Percentiles rank a stretch among this genome's conserved stretches.
Evolutionary conservation across 2,888 invertebrate species (phyloP).

Genomic region (Notodonta ziczac): DNA sequence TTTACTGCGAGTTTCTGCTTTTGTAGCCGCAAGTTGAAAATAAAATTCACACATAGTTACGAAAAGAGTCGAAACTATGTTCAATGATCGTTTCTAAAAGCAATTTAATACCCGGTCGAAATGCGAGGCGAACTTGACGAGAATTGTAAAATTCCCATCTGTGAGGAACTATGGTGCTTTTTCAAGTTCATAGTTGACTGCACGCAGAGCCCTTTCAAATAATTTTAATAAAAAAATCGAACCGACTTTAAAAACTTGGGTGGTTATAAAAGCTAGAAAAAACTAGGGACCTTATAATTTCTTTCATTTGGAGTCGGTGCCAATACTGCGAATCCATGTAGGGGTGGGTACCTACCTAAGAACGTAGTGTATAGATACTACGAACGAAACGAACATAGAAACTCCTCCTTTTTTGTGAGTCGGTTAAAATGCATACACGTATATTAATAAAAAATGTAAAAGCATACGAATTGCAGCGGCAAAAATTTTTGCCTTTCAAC

Average conservation of each 20-base stretch:
- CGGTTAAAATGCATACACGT: slow-evolving; percentile 8
- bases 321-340: too few relatives aligned
- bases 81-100: slow-evolving; percentile 65
- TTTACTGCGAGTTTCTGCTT: slow-evolving; percentile 32
- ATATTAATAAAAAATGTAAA: slow-evolving; percentile 14
- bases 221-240: too few relatives aligned
- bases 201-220: slow-evolving; percentile 37
- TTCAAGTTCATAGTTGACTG: slow-evolving; percentile 67
- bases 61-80: slow-evolving; percentile 52
- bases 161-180: slow-evolving; percentile 61
- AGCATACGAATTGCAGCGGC: slow-evolving; percentile 45
- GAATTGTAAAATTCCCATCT: slow-evolving; percentile 60
- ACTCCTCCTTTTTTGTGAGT: too few relatives aligned
- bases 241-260: too few relatives aligned
- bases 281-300: too few relatives aligned
- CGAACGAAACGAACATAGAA: too few relatives aligned
- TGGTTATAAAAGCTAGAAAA: too few relatives aligned
- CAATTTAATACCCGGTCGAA: slow-evolving; percentile 65
- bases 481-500: slow-evolving; percentile 56
- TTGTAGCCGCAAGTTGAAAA: slow-evolving; percentile 33
- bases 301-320: too few relatives aligned
- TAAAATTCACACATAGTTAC: slow-evolving; percentile 55
- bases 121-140: slow-evolving; percentile 57
- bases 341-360: too few relatives aligned
- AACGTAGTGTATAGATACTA: too few relatives aligned